Base-by-base conservation (phyloP, 2,113 vertebrate species). In the Dascyllus trimaculatus region DNA sequence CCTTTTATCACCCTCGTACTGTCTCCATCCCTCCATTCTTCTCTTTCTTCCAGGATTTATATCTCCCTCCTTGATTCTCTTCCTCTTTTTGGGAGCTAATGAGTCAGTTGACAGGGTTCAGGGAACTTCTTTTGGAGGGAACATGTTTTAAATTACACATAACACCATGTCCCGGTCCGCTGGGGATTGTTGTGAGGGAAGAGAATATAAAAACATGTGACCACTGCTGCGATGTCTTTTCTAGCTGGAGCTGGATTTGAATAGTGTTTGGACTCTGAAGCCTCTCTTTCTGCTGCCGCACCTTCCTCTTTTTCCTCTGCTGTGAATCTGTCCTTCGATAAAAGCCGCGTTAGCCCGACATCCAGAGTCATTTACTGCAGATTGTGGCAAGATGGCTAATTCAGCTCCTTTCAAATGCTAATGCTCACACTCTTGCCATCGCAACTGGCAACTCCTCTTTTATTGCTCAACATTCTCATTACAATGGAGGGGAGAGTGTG, bases 91-190 rank as follows among this genome's bases (percentile, higher is more conserved):
- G 84, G 73, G 70, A 81, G 61, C 76, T 92, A 93, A 88, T 29
- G 48, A 90, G 86, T 84, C 80, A 80, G 84, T 62, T 89, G 91
- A 91, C 89, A 91, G 80, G 89, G 82, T 86, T 86, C 91, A 85
- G 87, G 90, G 91, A 78, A 92, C 90, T 92, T 88, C 89, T 80
- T 88, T 92, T 93, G 25, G 56, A 74, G 43, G 70, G 59, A 69
- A 78, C 89, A 88, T 88, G 88, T 88, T 88, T 88, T 86, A 92
- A 94, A 94, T 94, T 26, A 81, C 84, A 75, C 49, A 72, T 69
- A 71, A 77, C 32, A 48, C 35, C 76, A 45, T 22, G 46, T 51
- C 51, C 22, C 8, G 63, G 81, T 49, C 80, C 71, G 17, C 38
- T 19, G 73, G 66, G 84, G 60, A 69, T 88, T 73, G 57, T 58